Evolutionary conservation across 35 echinoderm and acorn worm species (phyloP), one percentile per base, ranked within the genome.

Genomic region (Acanthaster planci): DNA sequence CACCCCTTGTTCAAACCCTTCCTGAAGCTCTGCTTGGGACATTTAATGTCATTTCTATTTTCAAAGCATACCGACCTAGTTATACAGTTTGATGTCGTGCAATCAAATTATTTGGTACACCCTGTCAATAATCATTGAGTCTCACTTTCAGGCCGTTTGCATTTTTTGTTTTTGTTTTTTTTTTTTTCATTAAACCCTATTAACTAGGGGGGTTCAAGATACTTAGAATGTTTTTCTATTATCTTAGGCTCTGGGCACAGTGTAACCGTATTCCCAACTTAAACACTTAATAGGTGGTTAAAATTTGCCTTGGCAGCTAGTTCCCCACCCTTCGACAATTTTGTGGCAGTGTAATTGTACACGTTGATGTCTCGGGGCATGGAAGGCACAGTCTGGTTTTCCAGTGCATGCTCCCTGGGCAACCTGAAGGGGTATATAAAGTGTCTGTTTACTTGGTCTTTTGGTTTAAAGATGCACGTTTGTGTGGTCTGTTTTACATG

Each of bases 231-330:
- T 72, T 72, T 72, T 26, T 72, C 64, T 72, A 72, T 72, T 72
- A 72, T 72, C 64, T 72, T 72, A 72, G 34, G 64, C 64, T 72
- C 6, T 5, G 18, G 64, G 64, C 64, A 8, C 34, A 26, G 34
- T 72, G 64, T 27, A 72, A 72, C 34, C 23, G 34, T 72, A 72
- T 72, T 72, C 64, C 64, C 34, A 31, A 72, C 64, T 72, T 72
- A 72, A 72, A 72, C 64, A 72, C 64, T 72, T 72, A 72, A 72
- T 72, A 72, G 22, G 64, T 72, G 64, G 64, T 72, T 72, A 72
- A 72, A 72, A 72, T 72, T 72, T 34, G 64, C 64, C 64, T 31
- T 10, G 14, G 23, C 64, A 26, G 26, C 64, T 72, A 26, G 64
- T 30, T 72, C 64, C 64, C 64, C 64, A 34, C 64, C 64, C 64